Evolutionary conservation across 2,888 invertebrate species (phyloP), one percentile per base, ranked within the genome.

Genomic region (Drosophila multiciliata): DNA sequence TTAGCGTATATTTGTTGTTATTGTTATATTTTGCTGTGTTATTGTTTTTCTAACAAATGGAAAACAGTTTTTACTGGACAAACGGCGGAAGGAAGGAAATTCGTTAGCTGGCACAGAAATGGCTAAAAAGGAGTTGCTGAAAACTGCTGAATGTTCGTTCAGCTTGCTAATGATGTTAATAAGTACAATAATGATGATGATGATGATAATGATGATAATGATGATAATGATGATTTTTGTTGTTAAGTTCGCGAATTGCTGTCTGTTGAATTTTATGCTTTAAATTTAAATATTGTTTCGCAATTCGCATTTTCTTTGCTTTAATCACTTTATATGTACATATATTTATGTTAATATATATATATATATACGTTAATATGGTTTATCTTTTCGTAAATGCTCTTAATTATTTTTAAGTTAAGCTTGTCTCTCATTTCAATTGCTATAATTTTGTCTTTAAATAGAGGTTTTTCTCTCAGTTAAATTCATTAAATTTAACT

Each of bases 21-120:
- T 35, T 67, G 20, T 71, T 33, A 20, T 15, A 65, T 36, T 64
- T 67, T 57, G 64, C 38, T 40, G 52, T 62, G 20, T 55, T 62
- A 42, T 75, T 83, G 83, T 85, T 87, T 73, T 79, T 80, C 23
- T 80, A 82, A 72, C 73, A 80, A 76, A 89, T 73, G 74, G 85
- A 80, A 70, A 89, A 72, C 68, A 50, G 53, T 78, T 72, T 71
- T 65, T 36, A 36, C 77, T 45, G 57, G 45, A 45, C 63, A 48
- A 55, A 29, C 29, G 23, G 45, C 68, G 89, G 72, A 80, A 82
- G 89, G 75, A 80, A 82, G 88, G 75, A 85, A 85, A 74, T 84
- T 75, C 73, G 85, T 89, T 88, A 64, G 57, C 66, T 57, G 40
- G 38, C 32, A 66, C 36, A 49, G 49, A 63, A 70, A 60, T 50